Evolutionary conservation across 2,797 vertebrate genomes (phyloP).

Genomic region (Periophthalmus magnuspinnatus): DNA sequence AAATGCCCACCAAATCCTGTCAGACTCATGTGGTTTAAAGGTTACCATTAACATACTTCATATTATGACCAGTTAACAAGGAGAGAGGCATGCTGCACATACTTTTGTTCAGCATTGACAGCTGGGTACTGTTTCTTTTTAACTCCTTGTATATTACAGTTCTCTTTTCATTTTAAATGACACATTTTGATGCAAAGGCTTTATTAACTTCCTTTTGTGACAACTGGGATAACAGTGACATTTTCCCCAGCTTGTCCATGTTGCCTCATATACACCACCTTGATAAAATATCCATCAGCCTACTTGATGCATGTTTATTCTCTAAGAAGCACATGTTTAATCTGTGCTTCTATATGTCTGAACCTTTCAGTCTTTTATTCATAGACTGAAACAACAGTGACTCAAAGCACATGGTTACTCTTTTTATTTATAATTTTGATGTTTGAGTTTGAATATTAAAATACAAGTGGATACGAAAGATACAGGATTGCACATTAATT

Average conservation of each 20-base stretch:
- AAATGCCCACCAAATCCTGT: conserved; percentile 80
- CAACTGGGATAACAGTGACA: background rate
- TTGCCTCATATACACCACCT: too few relatives aligned
- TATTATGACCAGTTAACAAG: conserved; percentile 66
- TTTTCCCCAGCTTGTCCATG: background rate
- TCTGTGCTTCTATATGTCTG: background rate
- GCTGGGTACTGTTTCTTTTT: conserved; percentile 40
- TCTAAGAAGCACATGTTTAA: background rate
- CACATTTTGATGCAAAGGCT: too few relatives aligned
- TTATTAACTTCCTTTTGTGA: too few relatives aligned
- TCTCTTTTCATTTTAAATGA: background rate
- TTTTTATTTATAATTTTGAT: conserved; percentile 50
- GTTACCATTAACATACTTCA: conserved; percentile 7
- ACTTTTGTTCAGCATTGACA: conserved; percentile 59
- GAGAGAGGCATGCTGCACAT: conserved; percentile 57
- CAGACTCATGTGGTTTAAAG: conserved; percentile 80
- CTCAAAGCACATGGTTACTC: conserved; percentile 56
- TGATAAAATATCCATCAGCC: background rate
- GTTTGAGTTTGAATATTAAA: conserved; percentile 42
- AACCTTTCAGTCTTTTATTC: background rate
- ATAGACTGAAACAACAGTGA: conserved; percentile 49
- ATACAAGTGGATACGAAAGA: conserved; percentile 77
- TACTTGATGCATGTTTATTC: background rate
- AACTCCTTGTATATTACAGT: background rate
- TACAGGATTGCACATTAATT: conserved; percentile 87